Base-by-base conservation (phyloP, 2,888 invertebrate species). In the Volucella inanis region DNA sequence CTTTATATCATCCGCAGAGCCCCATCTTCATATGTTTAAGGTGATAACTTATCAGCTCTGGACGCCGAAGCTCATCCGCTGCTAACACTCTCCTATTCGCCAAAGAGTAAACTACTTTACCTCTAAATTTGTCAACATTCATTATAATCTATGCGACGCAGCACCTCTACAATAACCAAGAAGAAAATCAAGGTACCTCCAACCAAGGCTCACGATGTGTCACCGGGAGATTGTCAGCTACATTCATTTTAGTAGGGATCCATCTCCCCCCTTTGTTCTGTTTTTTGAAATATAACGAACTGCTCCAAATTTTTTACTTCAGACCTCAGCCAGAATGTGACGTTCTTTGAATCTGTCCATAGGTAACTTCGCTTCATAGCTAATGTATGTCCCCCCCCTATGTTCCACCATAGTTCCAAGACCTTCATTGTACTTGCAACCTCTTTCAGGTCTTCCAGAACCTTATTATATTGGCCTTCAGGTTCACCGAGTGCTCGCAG, bases 21-120 rank as follows among this genome's bases (percentile, higher is more conserved):
- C 14, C 12, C 11, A 10, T 61, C 11, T 3, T 43, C 11, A 62
- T 72, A 52, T 52, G 62, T 31, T 14, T 43, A 45, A 18, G 62
- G 54, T 15, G 41, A 52, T 12, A 31, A 22, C 31, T 72, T 62
- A 52, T 52, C 61, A 8, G 1, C 54, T 45, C 54, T 10, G 54
- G 54, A 39, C 12, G 11, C 41, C n/a, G 41, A 52, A 54, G 18
- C 43, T 52, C 52, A 3, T 52, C 39, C 12, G 41, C 39, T 22
- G 41, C 38, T 1, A 59, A 38, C 8, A 14, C n/a, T 8, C 61
- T 10, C 15, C 18, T 15, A 41, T 41, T 8, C 18, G 4, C 3
- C 12, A 45, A 45, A 45, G n/a, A n/a, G 31, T 4, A n/a, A 31
- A 15, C 39, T 14, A 10, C 3, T 14, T 3, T 2, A 11, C 49